These are phyloP conservation scores for Tiliacea aurago DNA, from an alignment of 2,888 invertebrate genomes.

Conservation along the genomic window DNA sequence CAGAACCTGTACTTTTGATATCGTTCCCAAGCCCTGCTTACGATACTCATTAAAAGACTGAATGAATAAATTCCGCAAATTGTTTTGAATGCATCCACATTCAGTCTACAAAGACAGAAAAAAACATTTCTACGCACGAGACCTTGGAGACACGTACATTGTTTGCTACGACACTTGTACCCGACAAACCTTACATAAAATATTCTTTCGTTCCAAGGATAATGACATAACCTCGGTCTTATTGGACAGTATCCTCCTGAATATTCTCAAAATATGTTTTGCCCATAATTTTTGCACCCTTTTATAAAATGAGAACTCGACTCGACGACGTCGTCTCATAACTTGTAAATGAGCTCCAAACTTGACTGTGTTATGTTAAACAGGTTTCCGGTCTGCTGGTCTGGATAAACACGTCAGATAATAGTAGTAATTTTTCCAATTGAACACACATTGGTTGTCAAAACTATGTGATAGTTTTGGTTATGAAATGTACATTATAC, in stretches of 20 bases:
- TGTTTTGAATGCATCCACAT: slow-evolving; percentile 23
- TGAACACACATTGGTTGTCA: slow-evolving; percentile 46
- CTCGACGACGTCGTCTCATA: slow-evolving; percentile 21
- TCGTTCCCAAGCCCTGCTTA: neutral
- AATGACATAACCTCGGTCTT: slow-evolving; percentile 37
- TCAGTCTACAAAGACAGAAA: slow-evolving; percentile 18
- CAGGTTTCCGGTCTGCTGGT: slow-evolving; percentile 58
- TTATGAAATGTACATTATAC: slow-evolving; percentile 9
- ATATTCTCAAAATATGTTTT: slow-evolving; percentile 20
- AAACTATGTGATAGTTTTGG: slow-evolving; percentile 5
- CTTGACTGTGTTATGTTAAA: slow-evolving; percentile 56
- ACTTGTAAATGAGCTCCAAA: slow-evolving; percentile 34
- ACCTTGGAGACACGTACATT: slow-evolving; percentile 26
- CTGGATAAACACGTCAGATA: slow-evolving; percentile 62
- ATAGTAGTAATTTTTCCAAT: slow-evolving; percentile 48
- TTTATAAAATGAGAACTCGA: slow-evolving; percentile 22
- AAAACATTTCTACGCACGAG: slow-evolving; percentile 29
- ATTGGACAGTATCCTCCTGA: slow-evolving; percentile 35
- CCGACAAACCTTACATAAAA: slow-evolving; percentile 44
- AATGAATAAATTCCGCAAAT: slow-evolving; percentile 27
- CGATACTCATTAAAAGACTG: neutral
- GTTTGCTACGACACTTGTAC: slow-evolving; percentile 13
- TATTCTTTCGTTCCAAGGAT: slow-evolving; percentile 40
- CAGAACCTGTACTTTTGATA: no score
- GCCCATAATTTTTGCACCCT: slow-evolving; percentile 10